Evolutionary conservation across 2,888 invertebrate genomes (phyloP), one percentile per base, ranked within the genome.

Genomic region (Rhaphigaster nebulosa): DNA sequence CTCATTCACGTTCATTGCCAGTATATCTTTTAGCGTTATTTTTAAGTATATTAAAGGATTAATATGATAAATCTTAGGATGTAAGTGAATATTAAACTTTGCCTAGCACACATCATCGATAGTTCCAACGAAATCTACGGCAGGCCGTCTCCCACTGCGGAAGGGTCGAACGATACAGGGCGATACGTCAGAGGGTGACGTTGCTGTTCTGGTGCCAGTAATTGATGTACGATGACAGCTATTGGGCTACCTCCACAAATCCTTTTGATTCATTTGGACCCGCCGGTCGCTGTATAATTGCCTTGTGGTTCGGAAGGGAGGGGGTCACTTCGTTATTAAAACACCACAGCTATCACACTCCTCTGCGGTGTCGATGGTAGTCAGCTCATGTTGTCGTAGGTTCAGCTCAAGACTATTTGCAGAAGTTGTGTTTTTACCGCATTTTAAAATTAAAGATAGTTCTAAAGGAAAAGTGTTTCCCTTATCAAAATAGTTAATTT

Each of bases 161-260:
- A 4, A 38, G 80, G 41, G 2, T 26, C 41, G 45, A 84, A 45
- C 45, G 84, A 84, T 84, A 45, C 45, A 15, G 45, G 13, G 84
- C 84, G 45, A 84, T 76, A 76, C 70, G 70, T 76, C 70, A 76
- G 70, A 29, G 20, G 20, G 70, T 84, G 84, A 84, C 45, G 84
- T 45, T 5, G 84, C 84, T n/a, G 84, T 18, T 50, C 84, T 50
- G 84, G 18, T 50, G n/a, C 84, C 84, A 45, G 88, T 88, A 88
- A 88, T 88, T 88, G 88, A 88, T 88, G 88, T 20, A 88, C 56
- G 88, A 88, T 88, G 88, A 88, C 88, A 60, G 34, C 54, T 88
- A 88, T 88, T 88, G 88, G 88, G 34, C 56, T 18, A 87, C 52
- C 56, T 56, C 56, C 87, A 87, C 87, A 87, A 87, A 87, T 87